Evolutionary conservation across 2,797 vertebrate species (phyloP).

Genomic region (Epinephelus coioides): DNA sequence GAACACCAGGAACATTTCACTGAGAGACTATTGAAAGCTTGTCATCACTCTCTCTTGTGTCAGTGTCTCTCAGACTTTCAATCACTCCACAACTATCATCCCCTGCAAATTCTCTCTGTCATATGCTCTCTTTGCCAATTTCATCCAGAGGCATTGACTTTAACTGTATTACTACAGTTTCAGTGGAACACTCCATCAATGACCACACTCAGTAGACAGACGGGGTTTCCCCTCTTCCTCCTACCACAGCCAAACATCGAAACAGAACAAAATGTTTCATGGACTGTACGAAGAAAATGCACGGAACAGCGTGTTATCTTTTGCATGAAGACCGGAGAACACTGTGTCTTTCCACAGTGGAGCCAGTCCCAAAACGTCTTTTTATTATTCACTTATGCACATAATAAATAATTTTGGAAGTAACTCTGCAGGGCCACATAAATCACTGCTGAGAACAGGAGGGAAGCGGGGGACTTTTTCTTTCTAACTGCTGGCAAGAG

Average conservation of each 20-base stretch:
- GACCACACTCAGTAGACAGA: not conserved
- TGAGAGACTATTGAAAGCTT: constrained; percentile 6
- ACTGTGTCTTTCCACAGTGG: not conserved
- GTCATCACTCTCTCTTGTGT: not conserved
- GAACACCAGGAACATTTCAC: not conserved
- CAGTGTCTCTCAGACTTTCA: not conserved
- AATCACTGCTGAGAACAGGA: constrained; percentile 16
- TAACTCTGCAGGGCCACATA: constrained; percentile 16
- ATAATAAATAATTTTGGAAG: constrained; percentile 25
- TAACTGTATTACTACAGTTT: not conserved
- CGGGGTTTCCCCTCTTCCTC: constrained; percentile 5
- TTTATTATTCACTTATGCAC: constrained; percentile 14
- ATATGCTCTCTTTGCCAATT: not conserved
- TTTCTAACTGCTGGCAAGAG: constrained; percentile 1
- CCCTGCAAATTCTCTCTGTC: not conserved
- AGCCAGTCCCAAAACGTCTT: not conserved
- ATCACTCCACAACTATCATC: not conserved
- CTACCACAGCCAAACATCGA: not conserved
- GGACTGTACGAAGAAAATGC: not conserved
- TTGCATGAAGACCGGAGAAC: not conserved
- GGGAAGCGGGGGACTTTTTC: not conserved
- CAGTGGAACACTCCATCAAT: not conserved
- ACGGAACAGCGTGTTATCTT: not conserved
- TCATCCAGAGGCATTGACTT: not conserved
- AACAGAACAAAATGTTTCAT: not conserved